Evolutionary conservation across 2,888 invertebrate species (phyloP).

Genomic region (Serripes groenlandicus): DNA sequence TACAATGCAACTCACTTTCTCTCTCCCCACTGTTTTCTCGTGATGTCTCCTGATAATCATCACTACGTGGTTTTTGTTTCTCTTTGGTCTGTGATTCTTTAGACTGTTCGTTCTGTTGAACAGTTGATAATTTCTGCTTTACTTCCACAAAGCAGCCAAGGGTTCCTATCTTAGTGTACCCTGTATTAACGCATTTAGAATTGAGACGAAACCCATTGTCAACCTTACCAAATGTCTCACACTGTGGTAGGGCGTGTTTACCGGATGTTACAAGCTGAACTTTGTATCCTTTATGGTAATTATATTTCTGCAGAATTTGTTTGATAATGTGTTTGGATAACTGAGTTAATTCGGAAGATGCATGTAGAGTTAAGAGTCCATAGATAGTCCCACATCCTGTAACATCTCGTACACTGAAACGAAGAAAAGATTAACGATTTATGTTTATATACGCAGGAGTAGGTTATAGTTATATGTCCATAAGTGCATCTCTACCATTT

Average conservation of each 20-base stretch:
- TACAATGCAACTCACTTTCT: neutral
- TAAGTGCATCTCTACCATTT: no score
- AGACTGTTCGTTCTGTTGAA: no score
- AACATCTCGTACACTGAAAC: neutral
- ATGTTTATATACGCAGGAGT: no score
- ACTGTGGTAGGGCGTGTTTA: no score
- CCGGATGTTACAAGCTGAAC: neutral
- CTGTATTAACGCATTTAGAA: no score
- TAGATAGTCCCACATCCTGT: conserved; percentile 13
- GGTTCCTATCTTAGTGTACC: conserved; percentile 14
- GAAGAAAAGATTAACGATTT: no score
- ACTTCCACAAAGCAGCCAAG: conserved; percentile 11
- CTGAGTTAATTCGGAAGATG: neutral
- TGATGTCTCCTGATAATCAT: no score
- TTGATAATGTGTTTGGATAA: neutral
- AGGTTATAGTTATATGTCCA: no score
- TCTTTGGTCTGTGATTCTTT: no score
- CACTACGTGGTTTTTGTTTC: no score
- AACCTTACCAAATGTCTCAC: no score
- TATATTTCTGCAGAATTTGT: neutral
- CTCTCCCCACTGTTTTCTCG: neutral
- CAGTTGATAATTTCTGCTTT: neutral
- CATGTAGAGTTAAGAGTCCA: conserved; percentile 9
- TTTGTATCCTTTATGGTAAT: conserved; percentile 2
- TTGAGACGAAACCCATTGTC: no score